Base-by-base conservation (phyloP, 2,888 invertebrate genomes). In the Chloroclysta siterata region DNA sequence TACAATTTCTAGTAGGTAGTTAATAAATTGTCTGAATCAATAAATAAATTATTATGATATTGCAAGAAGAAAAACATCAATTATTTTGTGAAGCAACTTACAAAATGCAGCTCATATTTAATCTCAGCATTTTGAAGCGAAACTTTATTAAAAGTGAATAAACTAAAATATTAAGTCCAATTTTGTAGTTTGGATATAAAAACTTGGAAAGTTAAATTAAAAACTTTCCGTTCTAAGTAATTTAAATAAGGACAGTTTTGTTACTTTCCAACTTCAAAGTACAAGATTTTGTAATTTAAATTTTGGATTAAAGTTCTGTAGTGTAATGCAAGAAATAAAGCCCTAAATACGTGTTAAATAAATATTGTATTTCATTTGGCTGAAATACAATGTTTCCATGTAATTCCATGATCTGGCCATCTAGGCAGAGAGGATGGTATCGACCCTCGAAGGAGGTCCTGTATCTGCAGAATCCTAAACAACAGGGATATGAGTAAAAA, bases 181-280 rank as follows among this genome's bases (percentile, higher is more conserved):
- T 58, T 29, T 39, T 59, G 60, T 67, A 54, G 66, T 66, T 64
- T 68, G 59, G 55, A 66, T 61, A 64, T 70, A 69, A 71, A 71
- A 75, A 72, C 64, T 70, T 68, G 52, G 65, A 74, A 77, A 75
- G 65, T 77, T 76, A 74, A 75, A 75, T 77, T 72, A 75, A 73
- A 76, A 77, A 65, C 65, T 73, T 74, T 71, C 67, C 65, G 71
- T 73, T 69, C 70, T 66, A 70, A 75, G 60, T 73, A 72, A 71
- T 17, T 46, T 73, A 67, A 71, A 72, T 71, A 73, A 72, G 71
- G 65, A 69, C 65, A 69, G 69, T 71, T 66, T 67, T 46, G 62
- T 66, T 74, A 74, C 68, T 72, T 75, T 66, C 63, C 60, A 66
- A 61, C 67, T 70, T 66, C 71, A 72, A 71, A 69, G 66, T 66